These are phyloP conservation scores for Mesorhabditis spiculigera DNA, from an alignment of 2,888 invertebrate species.

Conservation along the genomic window DNA sequence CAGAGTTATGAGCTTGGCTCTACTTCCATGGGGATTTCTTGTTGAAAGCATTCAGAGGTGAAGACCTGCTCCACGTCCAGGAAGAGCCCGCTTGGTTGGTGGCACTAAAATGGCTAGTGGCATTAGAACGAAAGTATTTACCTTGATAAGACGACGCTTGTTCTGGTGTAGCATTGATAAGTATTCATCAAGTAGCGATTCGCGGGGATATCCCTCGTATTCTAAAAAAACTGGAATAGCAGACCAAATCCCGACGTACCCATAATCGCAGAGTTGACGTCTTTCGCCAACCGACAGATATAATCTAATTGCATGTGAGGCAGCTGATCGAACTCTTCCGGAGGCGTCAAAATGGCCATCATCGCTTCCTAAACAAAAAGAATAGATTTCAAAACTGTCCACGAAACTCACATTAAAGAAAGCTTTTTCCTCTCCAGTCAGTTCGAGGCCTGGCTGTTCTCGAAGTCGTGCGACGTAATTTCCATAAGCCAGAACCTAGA, in stretches of 20 bases:
- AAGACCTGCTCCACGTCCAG: too few relatives aligned
- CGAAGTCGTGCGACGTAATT: not conserved
- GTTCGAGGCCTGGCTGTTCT: not conserved
- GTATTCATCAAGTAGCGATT: not conserved
- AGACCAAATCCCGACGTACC: not conserved
- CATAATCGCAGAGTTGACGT: constrained; percentile 1
- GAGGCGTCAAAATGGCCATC: not conserved
- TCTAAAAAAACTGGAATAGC: not conserved
- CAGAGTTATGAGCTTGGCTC: not conserved
- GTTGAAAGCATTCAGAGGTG: not conserved
- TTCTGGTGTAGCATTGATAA: not conserved
- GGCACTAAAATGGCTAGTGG: too few relatives aligned
- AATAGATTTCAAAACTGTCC: not conserved
- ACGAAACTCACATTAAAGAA: not conserved
- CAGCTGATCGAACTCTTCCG: not conserved
- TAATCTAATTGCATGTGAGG: constrained; percentile 1
- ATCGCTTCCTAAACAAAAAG: not conserved
- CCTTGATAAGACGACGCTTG: not conserved
- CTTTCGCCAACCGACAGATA: not conserved
- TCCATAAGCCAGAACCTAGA: not conserved
- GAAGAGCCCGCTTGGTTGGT: too few relatives aligned
- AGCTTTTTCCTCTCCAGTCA: not conserved
- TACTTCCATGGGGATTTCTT: not conserved
- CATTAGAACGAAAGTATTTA: not conserved
- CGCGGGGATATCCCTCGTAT: not conserved